Evolutionary conservation across 2,888 invertebrate genomes (phyloP).

Genomic region (Halictus ligatus): DNA sequence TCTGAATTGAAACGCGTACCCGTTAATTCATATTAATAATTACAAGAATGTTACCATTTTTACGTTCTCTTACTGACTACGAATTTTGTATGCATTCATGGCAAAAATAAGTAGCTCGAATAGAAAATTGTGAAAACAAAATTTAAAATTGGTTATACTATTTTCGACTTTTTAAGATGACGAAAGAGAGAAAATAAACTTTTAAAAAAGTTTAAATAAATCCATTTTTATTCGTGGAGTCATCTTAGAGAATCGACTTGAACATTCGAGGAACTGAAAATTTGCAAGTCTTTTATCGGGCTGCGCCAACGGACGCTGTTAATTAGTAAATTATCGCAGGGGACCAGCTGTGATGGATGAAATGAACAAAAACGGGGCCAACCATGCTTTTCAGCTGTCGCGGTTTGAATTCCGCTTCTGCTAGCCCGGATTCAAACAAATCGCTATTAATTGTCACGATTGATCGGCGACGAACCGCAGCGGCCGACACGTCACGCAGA

Average conservation of each 20-base stretch:
- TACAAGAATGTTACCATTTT: too few relatives aligned
- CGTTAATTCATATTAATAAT: background rate
- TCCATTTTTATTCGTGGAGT: background rate
- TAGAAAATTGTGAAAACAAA: too few relatives aligned
- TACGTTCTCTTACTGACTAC: too few relatives aligned
- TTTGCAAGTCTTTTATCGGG: too few relatives aligned
- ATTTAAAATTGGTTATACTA: too few relatives aligned
- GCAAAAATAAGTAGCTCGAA: too few relatives aligned
- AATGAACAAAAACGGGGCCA: constrained; percentile 62
- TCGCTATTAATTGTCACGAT: constrained; percentile 69
- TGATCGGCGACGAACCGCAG: constrained; percentile 60
- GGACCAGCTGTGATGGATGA: constrained; percentile 56
- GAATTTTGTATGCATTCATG: too few relatives aligned
- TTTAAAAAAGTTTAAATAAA: too few relatives aligned
- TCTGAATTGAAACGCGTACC: background rate
- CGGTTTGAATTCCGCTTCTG: constrained; percentile 42
- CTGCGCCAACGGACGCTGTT: background rate
- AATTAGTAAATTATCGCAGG: constrained; percentile 60
- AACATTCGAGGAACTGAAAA: background rate
- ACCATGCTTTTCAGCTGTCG: constrained; percentile 58
- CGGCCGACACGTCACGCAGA: constrained; percentile 44
- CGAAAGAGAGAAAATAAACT: too few relatives aligned
- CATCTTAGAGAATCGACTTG: background rate
- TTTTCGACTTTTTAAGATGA: too few relatives aligned
- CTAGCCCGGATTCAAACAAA: constrained; percentile 56